These are phyloP conservation scores for Corythornis vintsioides DNA, from an alignment of 2,113 vertebrate genomes.

Conservation along the genomic window DNA sequence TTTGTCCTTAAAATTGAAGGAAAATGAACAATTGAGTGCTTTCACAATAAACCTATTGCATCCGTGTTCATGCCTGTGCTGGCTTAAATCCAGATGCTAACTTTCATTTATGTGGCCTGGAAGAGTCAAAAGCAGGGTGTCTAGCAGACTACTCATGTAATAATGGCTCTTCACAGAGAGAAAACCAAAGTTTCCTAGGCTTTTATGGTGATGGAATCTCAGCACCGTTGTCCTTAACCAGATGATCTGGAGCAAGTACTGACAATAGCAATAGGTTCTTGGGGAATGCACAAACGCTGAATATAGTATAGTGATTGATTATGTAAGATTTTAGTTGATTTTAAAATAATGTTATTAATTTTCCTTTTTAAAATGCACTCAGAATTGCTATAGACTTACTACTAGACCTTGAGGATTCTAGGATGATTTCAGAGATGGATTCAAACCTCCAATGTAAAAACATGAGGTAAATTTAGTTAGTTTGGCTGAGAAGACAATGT, in stretches of 20 bases:
- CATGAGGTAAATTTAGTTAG: not conserved
- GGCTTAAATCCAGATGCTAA: not conserved
- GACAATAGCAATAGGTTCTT: not conserved
- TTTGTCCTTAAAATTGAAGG: not conserved
- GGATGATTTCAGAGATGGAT: not conserved
- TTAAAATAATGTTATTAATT: not conserved
- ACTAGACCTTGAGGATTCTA: not conserved
- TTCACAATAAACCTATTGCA: not conserved
- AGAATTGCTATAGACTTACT: not conserved
- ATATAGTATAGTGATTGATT: not conserved
- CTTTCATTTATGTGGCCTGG: not conserved
- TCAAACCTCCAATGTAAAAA: not conserved
- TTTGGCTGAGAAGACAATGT: not conserved
- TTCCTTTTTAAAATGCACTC: not conserved
- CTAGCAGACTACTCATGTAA: not conserved
- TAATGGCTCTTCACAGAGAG: not conserved
- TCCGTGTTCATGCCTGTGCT: not conserved
- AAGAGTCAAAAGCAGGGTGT: not conserved
- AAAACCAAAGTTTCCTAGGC: not conserved
- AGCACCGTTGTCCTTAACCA: not conserved
- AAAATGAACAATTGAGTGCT: not conserved
- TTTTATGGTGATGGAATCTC: not conserved
- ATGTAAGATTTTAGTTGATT: not conserved
- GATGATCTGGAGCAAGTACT: not conserved
- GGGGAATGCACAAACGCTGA: not conserved